phyloP scores from a whole-genome alignment of 1,140 invertebrate genomes.

The Bombus soroeensis region DNA sequence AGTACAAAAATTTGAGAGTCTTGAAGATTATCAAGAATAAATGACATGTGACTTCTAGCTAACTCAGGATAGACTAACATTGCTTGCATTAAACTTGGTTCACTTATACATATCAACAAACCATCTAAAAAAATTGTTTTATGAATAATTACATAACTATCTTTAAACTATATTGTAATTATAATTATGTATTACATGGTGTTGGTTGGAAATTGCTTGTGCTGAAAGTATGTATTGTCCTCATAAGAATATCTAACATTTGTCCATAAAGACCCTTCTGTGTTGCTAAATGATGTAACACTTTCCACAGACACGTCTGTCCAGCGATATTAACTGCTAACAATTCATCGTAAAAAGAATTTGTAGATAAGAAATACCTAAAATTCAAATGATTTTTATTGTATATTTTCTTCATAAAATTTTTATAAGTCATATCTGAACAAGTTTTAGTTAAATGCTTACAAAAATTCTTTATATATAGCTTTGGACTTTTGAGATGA shows the following conservation, averaged over 20 bases:
- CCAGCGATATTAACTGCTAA: conserved; percentile 86
- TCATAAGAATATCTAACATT: conserved; percentile 83
- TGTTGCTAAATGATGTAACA: conserved; percentile 84
- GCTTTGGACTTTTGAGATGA: conserved; percentile 72
- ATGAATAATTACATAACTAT: background rate
- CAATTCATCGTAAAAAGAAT: conserved; percentile 88
- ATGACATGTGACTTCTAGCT: conserved; percentile 78
- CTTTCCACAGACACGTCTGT: conserved; percentile 86
- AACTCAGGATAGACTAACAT: conserved; percentile 78
- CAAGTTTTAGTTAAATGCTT: conserved; percentile 64
- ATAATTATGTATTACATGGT: conserved; percentile 59
- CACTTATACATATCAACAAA: conserved; percentile 81
- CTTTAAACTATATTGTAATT: background rate
- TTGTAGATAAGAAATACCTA: conserved; percentile 87
- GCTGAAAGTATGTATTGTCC: conserved; percentile 72
- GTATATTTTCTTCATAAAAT: background rate
- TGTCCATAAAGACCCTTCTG: conserved; percentile 84
- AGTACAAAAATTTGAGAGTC: conserved; percentile 78
- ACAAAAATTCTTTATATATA: conserved; percentile 85
- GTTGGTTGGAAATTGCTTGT: conserved; percentile 62
- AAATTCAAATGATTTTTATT: conserved; percentile 52
- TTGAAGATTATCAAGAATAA: conserved; percentile 76
- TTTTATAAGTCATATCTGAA: background rate
- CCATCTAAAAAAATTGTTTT: conserved; percentile 70
- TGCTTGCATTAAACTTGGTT: conserved; percentile 79